A percentile compares a stretch with the other conserved stretches of the same genome.
Conservation (phyloP, 2,888 invertebrate genomes). For the Antitype chi region DNA sequence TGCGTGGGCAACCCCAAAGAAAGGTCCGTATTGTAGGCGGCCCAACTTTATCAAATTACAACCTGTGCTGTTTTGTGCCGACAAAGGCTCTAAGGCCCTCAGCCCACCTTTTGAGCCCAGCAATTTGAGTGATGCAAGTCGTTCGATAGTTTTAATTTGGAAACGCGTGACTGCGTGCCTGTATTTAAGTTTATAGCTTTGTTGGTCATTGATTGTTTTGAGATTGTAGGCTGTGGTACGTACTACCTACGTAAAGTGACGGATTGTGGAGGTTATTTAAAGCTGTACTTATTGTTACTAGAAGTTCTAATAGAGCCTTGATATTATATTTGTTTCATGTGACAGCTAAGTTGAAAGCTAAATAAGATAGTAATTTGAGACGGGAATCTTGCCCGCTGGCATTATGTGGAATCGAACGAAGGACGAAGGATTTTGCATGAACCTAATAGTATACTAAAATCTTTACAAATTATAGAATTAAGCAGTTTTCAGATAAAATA, state of each 20-base stretch:
- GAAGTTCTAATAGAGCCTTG: background rate
- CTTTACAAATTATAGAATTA: too few relatives aligned
- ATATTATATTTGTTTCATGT: background rate
- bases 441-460: background rate
- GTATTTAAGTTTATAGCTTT: conserved; percentile 48
- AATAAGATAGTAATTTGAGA: background rate
- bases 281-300: background rate
- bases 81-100: conserved; percentile 84
- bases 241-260: conserved; percentile 39
- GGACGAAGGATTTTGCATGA: background rate
- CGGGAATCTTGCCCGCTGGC: too few relatives aligned
- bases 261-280: background rate
- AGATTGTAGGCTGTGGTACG: conserved; percentile 29
- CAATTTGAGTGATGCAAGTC: conserved; percentile 68
- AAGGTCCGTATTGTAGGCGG: conserved; percentile 88
- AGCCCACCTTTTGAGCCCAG: conserved; percentile 76
- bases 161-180: conserved; percentile 67
- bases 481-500: too few relatives aligned
- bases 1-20: conserved; percentile 88
- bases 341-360: too few relatives aligned
- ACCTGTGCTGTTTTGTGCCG: conserved; percentile 89
- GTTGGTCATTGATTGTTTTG: conserved; percentile 51
- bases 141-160: conserved; percentile 68
- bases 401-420: background rate
- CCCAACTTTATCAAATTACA: conserved; percentile 90